Evolutionary conservation across 92 coral and sea anemone genomes (phyloP), one percentile per base, ranked within the genome.

Genomic region (Isaurus tuberculatus): DNA sequence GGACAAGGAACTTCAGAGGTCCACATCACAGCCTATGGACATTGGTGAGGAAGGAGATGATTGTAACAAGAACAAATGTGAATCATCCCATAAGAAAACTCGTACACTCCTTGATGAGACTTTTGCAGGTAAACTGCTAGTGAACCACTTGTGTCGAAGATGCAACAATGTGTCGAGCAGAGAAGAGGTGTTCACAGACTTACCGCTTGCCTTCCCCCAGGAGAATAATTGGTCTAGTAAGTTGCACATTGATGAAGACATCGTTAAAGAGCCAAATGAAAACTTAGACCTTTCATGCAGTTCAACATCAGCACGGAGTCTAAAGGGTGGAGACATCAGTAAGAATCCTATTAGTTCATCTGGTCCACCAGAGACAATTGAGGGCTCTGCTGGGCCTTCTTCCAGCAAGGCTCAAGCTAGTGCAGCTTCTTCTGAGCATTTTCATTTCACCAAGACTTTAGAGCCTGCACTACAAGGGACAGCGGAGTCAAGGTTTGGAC

Each of bases 171-270:
- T 87, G 20, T 96, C 99, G 15, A 82, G 92, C 48, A 86, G 95
- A 27, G 97, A 96, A 72, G 99, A 96, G 81, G 95, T 79, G 27
- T 96, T 96, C 74, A 96, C 93, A 6, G 99, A 96, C 71, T 68
- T 96, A 43, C 93, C 97, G 1, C 96, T 96, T 5, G 96, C 99
- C 2, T 96, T 96, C 78, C 99, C 99, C 15, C 93, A 91, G 82
- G 90, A 86, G 6, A 69, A 67, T 26, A 84, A 87, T 66, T 58
- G 83, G 68, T 74, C 87, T 29, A 73, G 79, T 20, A 72, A 86
- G 15, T 57, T 80, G 10, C 27, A 70, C 22, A 43, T 60, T 40
- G 75, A 73, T 34, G 60, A 78, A 22, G 72, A 85, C 17, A 51
- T 46, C 17, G 11, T 32, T 23, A 79, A 79, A 27, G 78, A 86